Percentiles rank a stretch among this genome's conserved stretches.
phyloP scores from a whole-genome alignment of 2,113 vertebrate species.

The Neofelis nebulosa region DNA sequence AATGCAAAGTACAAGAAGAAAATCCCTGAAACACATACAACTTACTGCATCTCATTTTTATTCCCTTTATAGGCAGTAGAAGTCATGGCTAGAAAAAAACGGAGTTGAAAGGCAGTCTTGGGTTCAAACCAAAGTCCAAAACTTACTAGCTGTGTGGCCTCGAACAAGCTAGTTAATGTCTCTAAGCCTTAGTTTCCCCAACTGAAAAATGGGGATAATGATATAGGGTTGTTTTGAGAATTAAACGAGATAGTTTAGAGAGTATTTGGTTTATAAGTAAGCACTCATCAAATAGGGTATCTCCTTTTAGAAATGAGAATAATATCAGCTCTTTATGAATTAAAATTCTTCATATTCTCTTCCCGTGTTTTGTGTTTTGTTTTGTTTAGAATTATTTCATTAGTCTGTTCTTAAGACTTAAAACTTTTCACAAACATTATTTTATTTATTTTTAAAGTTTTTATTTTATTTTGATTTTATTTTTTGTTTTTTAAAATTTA shows the following conservation, averaged over 20 bases:
- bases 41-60: not conserved
- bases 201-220: not conserved
- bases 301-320: not conserved
- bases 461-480: too few relatives aligned
- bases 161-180: not conserved
- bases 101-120: not conserved
- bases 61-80: not conserved
- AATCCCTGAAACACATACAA: not conserved
- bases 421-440: not conserved
- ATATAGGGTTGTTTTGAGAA: not conserved
- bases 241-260: not conserved
- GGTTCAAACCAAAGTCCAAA: not conserved
- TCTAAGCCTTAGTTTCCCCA: not conserved
- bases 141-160: not conserved
- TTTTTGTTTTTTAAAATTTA: too few relatives aligned
- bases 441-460: not conserved
- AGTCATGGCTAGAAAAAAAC: not conserved
- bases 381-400: not conserved
- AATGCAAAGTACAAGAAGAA: not conserved
- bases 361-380: not conserved
- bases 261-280: not conserved
- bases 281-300: not conserved
- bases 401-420: not conserved
- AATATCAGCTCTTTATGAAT: not conserved
- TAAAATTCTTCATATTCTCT: not conserved